Conservation (phyloP, 2,113 vertebrate genomes). For the Glaucidium brasilianum region DNA sequence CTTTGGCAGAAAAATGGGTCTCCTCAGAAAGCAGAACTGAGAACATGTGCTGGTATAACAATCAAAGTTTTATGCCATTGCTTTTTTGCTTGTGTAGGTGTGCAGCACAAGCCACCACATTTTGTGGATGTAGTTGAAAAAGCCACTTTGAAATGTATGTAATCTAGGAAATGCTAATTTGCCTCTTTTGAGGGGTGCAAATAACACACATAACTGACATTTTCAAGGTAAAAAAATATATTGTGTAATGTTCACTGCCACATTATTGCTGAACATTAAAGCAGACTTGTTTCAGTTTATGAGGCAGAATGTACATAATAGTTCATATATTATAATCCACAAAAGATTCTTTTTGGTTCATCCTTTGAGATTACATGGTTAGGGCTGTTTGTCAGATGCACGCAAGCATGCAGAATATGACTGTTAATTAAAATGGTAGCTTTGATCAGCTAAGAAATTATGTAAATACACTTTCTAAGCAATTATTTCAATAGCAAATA, state of each 20-base stretch:
- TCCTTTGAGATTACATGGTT: background rate
- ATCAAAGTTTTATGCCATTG: background rate
- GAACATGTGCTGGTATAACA: background rate
- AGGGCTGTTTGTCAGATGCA: background rate
- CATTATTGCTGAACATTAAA: background rate
- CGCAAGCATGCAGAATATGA: background rate
- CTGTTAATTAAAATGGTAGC: background rate
- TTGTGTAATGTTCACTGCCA: background rate
- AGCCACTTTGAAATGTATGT: background rate
- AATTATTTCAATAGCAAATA: slow-evolving; percentile 48
- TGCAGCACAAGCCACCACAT: background rate
- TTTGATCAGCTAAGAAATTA: background rate
- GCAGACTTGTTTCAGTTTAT: background rate
- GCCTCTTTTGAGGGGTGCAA: background rate
- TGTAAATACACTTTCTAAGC: slow-evolving; percentile 27
- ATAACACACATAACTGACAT: background rate
- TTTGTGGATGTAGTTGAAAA: background rate
- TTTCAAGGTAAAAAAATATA: background rate
- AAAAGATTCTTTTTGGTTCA: background rate
- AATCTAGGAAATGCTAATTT: background rate
- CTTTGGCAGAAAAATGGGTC: background rate
- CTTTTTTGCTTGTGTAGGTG: background rate
- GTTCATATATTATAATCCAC: background rate
- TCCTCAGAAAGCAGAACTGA: background rate
- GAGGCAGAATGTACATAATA: background rate